Evolutionary conservation across 2,797 vertebrate species (phyloP).

Genomic region (Trachurus trachurus): DNA sequence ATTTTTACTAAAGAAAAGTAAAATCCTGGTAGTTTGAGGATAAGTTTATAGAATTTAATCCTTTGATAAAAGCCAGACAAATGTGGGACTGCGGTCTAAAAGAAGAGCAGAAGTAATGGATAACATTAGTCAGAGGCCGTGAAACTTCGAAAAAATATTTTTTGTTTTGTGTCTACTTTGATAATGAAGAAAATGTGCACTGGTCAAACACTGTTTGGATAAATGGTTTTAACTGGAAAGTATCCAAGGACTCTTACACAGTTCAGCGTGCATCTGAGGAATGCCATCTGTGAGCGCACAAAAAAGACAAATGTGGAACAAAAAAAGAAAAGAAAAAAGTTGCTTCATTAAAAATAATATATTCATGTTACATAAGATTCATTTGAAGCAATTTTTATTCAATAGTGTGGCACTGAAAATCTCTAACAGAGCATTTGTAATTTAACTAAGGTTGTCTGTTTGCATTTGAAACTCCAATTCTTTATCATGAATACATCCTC

Average conservation of each 20-base stretch:
- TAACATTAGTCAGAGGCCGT: too few species aligned
- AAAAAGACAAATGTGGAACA: not conserved
- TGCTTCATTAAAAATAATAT: not conserved
- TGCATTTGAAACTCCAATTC: slow-evolving; percentile 74
- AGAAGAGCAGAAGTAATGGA: too few species aligned
- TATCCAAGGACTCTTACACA: not conserved
- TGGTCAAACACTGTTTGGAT: not conserved
- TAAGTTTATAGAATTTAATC: not conserved
- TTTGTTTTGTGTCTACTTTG: not conserved
- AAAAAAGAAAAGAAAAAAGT: not conserved
- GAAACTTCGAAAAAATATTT: too few species aligned
- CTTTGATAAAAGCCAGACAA: not conserved
- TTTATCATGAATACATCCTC: slow-evolving; percentile 5
- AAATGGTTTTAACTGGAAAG: not conserved
- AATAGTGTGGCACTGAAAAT: not conserved
- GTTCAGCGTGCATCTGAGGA: not conserved
- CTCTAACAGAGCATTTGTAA: not conserved
- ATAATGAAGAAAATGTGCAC: not conserved
- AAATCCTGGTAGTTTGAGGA: not conserved
- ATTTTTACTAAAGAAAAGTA: not conserved
- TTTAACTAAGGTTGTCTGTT: slow-evolving; percentile 61
- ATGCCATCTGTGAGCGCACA: not conserved
- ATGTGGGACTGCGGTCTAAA: too few species aligned
- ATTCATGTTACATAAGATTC: not conserved
- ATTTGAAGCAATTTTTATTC: not conserved